phyloP scores from a whole-genome alignment of 2,888 invertebrate species.

The Candidula unifasciata region DNA sequence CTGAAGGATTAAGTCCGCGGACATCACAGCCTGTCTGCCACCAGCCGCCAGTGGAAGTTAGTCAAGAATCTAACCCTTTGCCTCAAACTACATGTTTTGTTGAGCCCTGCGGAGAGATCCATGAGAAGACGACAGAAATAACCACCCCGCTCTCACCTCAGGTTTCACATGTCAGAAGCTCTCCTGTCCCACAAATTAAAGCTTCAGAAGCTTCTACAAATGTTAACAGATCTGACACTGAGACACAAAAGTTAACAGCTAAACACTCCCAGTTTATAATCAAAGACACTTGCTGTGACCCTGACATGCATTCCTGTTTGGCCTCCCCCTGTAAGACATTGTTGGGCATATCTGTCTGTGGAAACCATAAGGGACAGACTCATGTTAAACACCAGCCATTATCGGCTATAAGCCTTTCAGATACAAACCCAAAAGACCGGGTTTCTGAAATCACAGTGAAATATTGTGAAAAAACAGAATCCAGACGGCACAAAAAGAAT shows the following conservation, averaged over 20 bases:
- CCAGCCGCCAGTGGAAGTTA: background rate
- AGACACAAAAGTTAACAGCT: background rate
- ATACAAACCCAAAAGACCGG: background rate
- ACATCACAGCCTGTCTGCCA: background rate
- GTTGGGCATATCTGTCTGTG: background rate
- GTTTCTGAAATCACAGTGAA: background rate
- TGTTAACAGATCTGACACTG: background rate
- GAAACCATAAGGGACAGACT: too few relatives aligned
- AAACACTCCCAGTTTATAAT: background rate
- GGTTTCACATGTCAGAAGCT: too few relatives aligned
- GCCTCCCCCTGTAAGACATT: background rate
- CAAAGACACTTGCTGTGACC: background rate
- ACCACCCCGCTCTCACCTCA: background rate
- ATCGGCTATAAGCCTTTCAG: background rate
- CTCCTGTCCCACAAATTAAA: background rate
- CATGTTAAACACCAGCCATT: background rate
- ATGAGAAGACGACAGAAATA: background rate
- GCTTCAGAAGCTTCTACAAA: conserved; percentile 18
- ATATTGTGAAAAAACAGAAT: background rate
- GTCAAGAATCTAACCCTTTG: too few relatives aligned
- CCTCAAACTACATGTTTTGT: background rate
- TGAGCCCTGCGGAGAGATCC: background rate
- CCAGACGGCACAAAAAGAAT: background rate
- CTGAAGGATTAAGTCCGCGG: background rate
- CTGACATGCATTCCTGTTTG: background rate